Evolutionary conservation across 2,888 invertebrate species (phyloP), one percentile per base, ranked within the genome.

Genomic region (Pantelozetes paolii): DNA sequence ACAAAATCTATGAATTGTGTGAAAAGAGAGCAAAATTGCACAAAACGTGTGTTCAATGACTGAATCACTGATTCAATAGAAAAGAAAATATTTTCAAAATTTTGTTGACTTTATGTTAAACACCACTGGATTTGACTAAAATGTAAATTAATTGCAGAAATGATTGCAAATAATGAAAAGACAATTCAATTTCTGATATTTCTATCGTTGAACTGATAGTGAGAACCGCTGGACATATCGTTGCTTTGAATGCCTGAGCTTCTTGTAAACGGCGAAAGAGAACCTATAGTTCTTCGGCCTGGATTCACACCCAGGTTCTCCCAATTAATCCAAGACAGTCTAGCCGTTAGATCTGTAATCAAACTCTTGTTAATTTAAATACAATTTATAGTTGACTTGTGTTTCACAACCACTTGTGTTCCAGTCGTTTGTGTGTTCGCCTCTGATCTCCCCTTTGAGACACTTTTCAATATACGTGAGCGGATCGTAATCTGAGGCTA

Each of bases 321-420:
- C 98, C 98, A 99, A 81, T 97, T 96, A 79, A 99, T 97, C 98
- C 98, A 99, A 0, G 95, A 95, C 36, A 99, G 85, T 74, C 98
- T 86, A 0, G 98, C 97, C 0, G 97, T 95, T 78, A 99, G 85
- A 87, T 98, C 98, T 98, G 40, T 42, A 9, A 23, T n/a, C 23
- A 23, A 32, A 28, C 13, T 76, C 71, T 15, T 36, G n/a, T 13
- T 48, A 62, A 82, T 84, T 18, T 69, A 8, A 50, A 11, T 50
- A 20, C 3, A n/a, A 5, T 23, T 20, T 20, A 23, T 23, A n/a
- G n/a, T n/a, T n/a, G n/a, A n/a, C n/a, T n/a, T n/a, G n/a, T 72
- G 32, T 11, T n/a, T n/a, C 78, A 82, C 80, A 78, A 95, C 96
- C 96, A 81, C 95, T 95, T 0, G 96, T 97, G 81, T 96, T 95